Conservation (phyloP, 2,888 invertebrate genomes). For the Myathropa florea region DNA sequence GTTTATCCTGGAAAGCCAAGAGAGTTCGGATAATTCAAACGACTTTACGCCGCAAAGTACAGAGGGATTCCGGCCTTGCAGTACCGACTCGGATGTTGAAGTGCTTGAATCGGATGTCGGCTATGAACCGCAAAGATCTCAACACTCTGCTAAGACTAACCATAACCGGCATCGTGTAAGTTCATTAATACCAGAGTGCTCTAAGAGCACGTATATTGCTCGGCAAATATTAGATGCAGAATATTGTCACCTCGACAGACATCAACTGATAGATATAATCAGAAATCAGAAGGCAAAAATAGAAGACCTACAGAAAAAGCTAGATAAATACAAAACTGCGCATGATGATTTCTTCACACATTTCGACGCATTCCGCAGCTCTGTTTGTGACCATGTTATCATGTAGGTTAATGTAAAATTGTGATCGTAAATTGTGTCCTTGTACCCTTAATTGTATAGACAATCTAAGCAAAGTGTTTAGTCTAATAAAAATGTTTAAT, state of each 20-base stretch:
- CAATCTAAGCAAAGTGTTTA: background rate
- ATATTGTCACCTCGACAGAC: constrained; percentile 60
- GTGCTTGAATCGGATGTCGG: constrained; percentile 73
- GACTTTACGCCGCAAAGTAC: background rate
- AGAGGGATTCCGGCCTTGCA: background rate
- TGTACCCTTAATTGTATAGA: background rate
- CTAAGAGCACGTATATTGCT: background rate
- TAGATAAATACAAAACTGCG: constrained; percentile 37
- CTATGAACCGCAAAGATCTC: constrained; percentile 34
- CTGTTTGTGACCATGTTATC: constrained; percentile 20
- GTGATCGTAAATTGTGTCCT: background rate
- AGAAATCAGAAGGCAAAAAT: constrained; percentile 69
- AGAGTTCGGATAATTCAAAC: constrained; percentile 29
- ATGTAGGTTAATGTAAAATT: background rate
- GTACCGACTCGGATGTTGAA: constrained; percentile 72
- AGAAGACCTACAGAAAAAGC: constrained; percentile 63
- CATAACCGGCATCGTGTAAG: background rate
- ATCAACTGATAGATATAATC: constrained; percentile 70
- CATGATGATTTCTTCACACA: constrained; percentile 23
- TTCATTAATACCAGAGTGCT: background rate
- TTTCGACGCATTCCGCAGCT: constrained; percentile 40
- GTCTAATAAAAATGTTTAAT: background rate
- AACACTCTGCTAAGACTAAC: background rate
- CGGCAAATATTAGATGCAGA: constrained; percentile 59
- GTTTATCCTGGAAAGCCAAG: constrained; percentile 59